Conservation (phyloP, 1,140 invertebrate genomes). For the Parapsyche elsis region DNA sequence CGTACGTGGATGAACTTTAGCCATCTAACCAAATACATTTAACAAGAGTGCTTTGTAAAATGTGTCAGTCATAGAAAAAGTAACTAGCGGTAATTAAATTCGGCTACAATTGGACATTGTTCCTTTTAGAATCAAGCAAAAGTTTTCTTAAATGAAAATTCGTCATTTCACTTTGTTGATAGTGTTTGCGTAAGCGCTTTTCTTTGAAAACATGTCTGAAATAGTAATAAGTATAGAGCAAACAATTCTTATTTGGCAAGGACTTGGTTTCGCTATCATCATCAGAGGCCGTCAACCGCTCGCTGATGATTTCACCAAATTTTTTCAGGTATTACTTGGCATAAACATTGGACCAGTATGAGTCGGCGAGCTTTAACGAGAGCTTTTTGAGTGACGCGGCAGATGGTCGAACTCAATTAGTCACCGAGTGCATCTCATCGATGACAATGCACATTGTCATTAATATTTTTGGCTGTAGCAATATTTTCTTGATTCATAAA, state of each 20-base stretch:
- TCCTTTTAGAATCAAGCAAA: no score
- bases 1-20: no score
- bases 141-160: no score
- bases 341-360: background rate
- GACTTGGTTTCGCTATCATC: background rate
- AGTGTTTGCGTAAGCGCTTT: no score
- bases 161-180: no score
- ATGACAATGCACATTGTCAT: conserved; percentile 15
- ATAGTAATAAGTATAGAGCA: background rate
- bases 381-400: background rate
- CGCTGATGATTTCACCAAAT: background rate
- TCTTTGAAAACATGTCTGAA: no score
- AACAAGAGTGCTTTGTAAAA: no score
- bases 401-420: background rate
- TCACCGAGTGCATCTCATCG: background rate
- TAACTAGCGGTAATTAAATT: no score
- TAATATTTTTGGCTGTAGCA: background rate
- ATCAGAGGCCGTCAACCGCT: background rate
- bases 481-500: background rate
- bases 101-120: no score
- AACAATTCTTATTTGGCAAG: background rate
- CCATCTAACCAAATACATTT: no score
- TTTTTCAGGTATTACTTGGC: conserved; percentile 23
- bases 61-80: no score
- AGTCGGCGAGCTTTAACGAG: background rate